These are phyloP conservation scores for Candoia aspera DNA, from an alignment of 2,113 vertebrate genomes.

Conservation along the genomic window DNA sequence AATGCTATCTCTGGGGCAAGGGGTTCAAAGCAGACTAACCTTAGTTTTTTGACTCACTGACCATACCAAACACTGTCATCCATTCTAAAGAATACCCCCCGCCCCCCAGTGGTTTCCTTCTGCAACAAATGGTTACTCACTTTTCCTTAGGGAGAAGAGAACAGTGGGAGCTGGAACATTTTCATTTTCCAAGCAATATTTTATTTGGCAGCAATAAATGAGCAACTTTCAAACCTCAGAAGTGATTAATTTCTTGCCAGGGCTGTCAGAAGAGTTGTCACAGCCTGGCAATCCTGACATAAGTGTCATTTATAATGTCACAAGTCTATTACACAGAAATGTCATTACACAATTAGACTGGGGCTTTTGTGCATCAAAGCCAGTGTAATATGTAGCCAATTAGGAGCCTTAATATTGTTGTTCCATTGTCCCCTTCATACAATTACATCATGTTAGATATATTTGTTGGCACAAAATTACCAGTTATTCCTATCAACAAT, in stretches of 20 bases:
- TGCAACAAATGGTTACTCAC: neutral
- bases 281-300: conserved; percentile 74
- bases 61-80: neutral
- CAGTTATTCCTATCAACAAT: conserved; percentile 66
- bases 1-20: neutral
- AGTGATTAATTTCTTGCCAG: conserved; percentile 78
- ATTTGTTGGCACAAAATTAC: conserved; percentile 70
- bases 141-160: neutral
- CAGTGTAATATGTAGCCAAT: conserved; percentile 60
- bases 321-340: conserved; percentile 76
- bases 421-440: conserved; percentile 54
- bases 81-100: neutral
- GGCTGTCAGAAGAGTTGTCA: conserved; percentile 75
- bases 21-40: neutral
- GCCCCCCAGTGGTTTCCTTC: neutral
- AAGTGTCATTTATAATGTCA: conserved; percentile 79
- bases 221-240: conserved; percentile 73
- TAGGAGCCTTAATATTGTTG: conserved; percentile 62
- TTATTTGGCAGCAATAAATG: conserved; percentile 74
- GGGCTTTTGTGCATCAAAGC: conserved; percentile 47
- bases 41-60: neutral
- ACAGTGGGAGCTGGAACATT: neutral
- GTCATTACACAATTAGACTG: conserved; percentile 76
- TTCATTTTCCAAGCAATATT: conserved; percentile 49
- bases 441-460: conserved; percentile 60